Conservation (phyloP, 2,113 vertebrate genomes). For the Oxyura jamaicensis region DNA sequence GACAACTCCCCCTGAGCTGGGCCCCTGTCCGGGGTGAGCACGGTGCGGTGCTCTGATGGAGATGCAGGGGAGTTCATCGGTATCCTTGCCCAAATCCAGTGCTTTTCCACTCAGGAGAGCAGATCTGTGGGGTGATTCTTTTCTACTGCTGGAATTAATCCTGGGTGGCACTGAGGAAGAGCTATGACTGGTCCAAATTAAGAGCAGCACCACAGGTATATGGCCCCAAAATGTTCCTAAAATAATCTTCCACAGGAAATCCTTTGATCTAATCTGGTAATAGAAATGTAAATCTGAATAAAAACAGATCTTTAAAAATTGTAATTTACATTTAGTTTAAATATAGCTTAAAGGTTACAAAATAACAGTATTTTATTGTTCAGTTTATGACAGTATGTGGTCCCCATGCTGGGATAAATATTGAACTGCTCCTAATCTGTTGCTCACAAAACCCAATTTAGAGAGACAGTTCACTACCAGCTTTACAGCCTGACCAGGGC, state of each 20-base stretch:
- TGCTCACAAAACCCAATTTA: not conserved
- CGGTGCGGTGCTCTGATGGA: accelerated
- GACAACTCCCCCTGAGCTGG: not conserved
- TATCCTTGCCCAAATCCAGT: accelerated
- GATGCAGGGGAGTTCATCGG: not conserved
- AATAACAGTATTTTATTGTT: not conserved
- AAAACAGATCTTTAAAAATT: not conserved
- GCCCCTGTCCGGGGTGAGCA: accelerated
- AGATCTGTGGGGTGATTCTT: not conserved
- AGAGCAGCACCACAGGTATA: not conserved
- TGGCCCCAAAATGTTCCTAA: not conserved
- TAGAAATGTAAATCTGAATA: not conserved
- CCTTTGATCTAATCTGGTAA: not conserved
- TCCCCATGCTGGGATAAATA: not conserved
- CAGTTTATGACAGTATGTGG: not conserved
- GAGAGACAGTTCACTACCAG: not conserved
- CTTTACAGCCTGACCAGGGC: not conserved
- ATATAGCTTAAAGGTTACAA: not conserved
- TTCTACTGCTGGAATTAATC: not conserved
- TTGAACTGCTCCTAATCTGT: not conserved
- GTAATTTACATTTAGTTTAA: not conserved
- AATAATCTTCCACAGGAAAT: not conserved
- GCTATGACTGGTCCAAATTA: not conserved
- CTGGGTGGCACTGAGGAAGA: not conserved
- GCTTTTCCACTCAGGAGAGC: not conserved